A percentile compares a stretch with the other conserved stretches of the same genome.
phyloP scores from a whole-genome alignment of 1,140 invertebrate species.

The Calosoma granatense region DNA sequence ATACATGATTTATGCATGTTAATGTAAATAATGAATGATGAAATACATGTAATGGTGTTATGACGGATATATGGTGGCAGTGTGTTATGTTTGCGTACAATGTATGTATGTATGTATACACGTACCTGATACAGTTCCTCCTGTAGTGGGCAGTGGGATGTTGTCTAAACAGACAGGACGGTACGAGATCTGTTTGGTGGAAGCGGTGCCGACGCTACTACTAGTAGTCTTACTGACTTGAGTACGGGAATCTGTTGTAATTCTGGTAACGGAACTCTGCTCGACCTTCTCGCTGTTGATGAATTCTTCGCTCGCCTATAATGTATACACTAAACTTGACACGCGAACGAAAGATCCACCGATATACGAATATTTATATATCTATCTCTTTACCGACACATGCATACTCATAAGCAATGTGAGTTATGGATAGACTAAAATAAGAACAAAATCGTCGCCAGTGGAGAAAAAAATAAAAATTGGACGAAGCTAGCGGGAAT shows the following conservation, averaged over 20 bases:
- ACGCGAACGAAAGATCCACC: too few species aligned
- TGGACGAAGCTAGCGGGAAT: neutral
- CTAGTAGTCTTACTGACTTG: slow-evolving; percentile 25
- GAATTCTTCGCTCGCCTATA: slow-evolving; percentile 13
- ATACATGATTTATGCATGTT: too few species aligned
- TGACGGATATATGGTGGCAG: too few species aligned
- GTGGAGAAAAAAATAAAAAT: neutral
- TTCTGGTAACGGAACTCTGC: slow-evolving; percentile 12
- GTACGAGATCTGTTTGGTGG: slow-evolving; percentile 37
- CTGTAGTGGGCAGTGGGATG: slow-evolving; percentile 60
- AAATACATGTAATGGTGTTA: too few species aligned
- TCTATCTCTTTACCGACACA: too few species aligned
- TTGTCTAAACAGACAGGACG: slow-evolving; percentile 56
- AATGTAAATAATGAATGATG: too few species aligned
- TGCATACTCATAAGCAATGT: too few species aligned
- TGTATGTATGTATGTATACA: slow-evolving; percentile 16
- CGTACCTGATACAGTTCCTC: slow-evolving; percentile 61
- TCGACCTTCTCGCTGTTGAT: slow-evolving; percentile 24
- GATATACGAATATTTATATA: too few species aligned
- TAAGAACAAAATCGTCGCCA: neutral
- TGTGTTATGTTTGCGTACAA: too few species aligned
- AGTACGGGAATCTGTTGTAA: slow-evolving; percentile 14
- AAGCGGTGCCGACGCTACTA: slow-evolving; percentile 28
- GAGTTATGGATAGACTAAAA: neutral
- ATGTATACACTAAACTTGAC: too few species aligned